phyloP scores from a whole-genome alignment of 1,140 invertebrate genomes.

The Caenorhabditis remanei region DNA sequence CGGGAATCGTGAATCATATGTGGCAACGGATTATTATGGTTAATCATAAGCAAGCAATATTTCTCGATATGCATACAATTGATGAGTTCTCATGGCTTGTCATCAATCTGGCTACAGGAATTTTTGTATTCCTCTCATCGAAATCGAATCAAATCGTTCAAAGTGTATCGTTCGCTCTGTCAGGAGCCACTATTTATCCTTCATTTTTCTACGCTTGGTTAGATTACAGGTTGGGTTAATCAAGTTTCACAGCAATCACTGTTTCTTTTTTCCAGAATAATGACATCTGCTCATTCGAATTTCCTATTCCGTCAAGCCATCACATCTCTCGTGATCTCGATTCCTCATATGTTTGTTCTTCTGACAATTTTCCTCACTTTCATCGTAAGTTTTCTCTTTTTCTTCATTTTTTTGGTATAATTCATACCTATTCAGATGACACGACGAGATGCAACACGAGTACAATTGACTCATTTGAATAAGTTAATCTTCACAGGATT shows the following conservation, averaged over 20 bases:
- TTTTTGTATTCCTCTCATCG: constrained; percentile 1
- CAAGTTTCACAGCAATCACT: neutral
- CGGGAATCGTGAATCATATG: constrained; percentile 15
- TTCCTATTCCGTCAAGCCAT: constrained; percentile 6
- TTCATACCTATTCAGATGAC: neutral
- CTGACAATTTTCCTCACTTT: neutral
- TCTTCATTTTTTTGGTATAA: neutral
- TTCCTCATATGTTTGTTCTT: constrained; percentile 38
- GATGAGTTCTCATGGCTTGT: constrained; percentile 49
- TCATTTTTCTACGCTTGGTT: constrained; percentile 42
- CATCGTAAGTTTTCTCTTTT: constrained; percentile 32
- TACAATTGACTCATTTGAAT: constrained; percentile 9
- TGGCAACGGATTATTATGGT: constrained; percentile 21
- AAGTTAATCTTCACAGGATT: constrained; percentile 30
- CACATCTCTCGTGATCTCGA: constrained; percentile 13
- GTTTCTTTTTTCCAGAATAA: constrained; percentile 7
- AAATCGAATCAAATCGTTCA: constrained; percentile 36
- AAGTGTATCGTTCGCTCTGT: neutral
- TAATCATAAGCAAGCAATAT: constrained; percentile 34
- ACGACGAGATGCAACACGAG: constrained; percentile 11
- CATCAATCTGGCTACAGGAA: constrained; percentile 27
- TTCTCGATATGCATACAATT: constrained; percentile 41
- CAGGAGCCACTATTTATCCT: constrained; percentile 33
- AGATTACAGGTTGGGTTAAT: constrained; percentile 10
- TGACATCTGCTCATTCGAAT: constrained; percentile 9